Percentiles rank a stretch among this genome's conserved stretches.
Evolutionary conservation across 2,888 invertebrate genomes (phyloP).

Genomic region (Halocaridina rubra): DNA sequence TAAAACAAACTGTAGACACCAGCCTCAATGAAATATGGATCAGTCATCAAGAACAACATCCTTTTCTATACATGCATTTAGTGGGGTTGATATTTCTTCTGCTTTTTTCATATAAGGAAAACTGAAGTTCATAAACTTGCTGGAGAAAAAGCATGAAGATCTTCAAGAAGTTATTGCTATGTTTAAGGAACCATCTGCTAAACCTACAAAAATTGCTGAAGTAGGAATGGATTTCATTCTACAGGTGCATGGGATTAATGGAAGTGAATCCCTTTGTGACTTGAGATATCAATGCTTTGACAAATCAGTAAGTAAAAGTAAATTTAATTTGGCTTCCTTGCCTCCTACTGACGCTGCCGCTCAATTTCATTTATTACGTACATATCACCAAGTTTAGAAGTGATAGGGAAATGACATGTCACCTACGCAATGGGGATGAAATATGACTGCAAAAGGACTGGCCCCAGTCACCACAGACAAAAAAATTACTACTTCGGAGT

Average conservation of each 20-base stretch:
- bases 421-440: slow-evolving; percentile 23
- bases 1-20: neutral
- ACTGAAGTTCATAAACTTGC: neutral
- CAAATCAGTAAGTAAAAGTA: neutral
- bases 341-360: neutral
- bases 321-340: neutral
- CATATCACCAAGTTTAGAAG: neutral
- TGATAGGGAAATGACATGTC: slow-evolving; percentile 11
- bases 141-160: neutral
- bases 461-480: slow-evolving; percentile 31
- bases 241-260: neutral
- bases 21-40: neutral
- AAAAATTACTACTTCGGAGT: slow-evolving; percentile 19
- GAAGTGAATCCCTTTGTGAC: no score
- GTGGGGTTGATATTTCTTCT: neutral
- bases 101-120: no score
- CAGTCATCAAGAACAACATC: neutral
- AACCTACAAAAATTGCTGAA: neutral
- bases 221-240: neutral
- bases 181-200: neutral
- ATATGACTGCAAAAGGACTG: slow-evolving; percentile 14
- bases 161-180: neutral
- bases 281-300: neutral
- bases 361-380: neutral
- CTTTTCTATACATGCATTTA: neutral